These are phyloP conservation scores for Poliocrania exsul DNA, from an alignment of 2,797 vertebrate species.

Conservation along the genomic window DNA sequence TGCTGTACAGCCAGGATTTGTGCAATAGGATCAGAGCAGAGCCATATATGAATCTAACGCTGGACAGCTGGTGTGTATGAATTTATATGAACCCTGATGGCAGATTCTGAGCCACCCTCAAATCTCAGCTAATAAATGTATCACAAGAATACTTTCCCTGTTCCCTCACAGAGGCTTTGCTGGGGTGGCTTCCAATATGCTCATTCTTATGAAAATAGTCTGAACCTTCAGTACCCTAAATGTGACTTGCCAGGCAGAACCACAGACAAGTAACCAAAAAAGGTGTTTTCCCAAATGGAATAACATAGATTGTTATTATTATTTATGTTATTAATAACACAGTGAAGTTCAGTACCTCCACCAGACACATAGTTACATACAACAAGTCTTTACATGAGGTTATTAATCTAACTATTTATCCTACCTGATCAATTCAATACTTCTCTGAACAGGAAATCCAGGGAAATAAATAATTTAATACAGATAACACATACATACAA, in stretches of 20 bases:
- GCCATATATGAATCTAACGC: slow-evolving; percentile 66
- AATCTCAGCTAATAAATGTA: slow-evolving; percentile 33
- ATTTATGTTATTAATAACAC: no score
- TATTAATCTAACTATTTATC: background rate
- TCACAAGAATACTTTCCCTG: slow-evolving; percentile 52
- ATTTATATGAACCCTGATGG: slow-evolving; percentile 20
- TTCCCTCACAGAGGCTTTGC: background rate
- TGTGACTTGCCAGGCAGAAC: background rate
- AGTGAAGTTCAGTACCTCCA: background rate
- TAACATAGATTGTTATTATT: background rate
- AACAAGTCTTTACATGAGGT: background rate
- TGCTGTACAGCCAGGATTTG: slow-evolving; percentile 96
- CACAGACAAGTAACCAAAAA: background rate
- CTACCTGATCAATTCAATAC: background rate
- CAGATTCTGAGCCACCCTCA: slow-evolving; percentile 15
- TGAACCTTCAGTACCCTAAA: background rate
- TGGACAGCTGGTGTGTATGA: slow-evolving; percentile 72
- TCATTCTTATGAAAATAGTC: background rate
- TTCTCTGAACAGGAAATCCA: background rate
- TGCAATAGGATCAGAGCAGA: slow-evolving; percentile 89
- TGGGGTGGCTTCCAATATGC: background rate
- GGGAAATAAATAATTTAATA: background rate
- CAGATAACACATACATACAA: background rate
- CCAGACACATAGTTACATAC: background rate
- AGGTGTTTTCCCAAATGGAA: background rate